Conservation (phyloP, 2,888 invertebrate genomes). For the Acrobasis repandana region DNA sequence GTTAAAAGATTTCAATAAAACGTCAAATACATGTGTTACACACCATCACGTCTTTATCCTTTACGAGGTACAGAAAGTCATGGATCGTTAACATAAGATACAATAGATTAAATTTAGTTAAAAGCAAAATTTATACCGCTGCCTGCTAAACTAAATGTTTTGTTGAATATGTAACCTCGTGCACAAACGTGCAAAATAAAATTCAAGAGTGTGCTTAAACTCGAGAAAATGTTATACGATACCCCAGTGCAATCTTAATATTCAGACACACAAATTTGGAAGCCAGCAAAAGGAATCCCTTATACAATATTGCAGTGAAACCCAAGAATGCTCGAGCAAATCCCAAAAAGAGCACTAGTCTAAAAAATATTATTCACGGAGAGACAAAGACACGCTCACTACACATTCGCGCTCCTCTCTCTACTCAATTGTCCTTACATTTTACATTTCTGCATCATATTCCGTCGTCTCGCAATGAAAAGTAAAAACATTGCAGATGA, state of each 20-base stretch:
- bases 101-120: too few species aligned
- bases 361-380: slow-evolving; percentile 51
- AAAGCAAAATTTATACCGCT: too few species aligned
- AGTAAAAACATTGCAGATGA: slow-evolving; percentile 73
- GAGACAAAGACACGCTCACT: slow-evolving; percentile 61
- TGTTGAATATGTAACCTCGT: too few species aligned
- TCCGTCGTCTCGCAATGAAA: slow-evolving; percentile 72
- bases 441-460: slow-evolving; percentile 81
- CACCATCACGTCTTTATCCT: too few species aligned
- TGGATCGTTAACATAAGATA: too few species aligned
- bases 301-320: slow-evolving; percentile 7
- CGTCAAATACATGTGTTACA: too few species aligned
- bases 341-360: slow-evolving; percentile 53
- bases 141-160: too few species aligned
- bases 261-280: not conserved
- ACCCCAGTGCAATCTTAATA: slow-evolving; percentile 6
- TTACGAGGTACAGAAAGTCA: too few species aligned
- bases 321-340: slow-evolving; percentile 30
- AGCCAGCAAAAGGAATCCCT: slow-evolving; percentile 11
- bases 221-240: not conserved
- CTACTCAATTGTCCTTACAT: slow-evolving; percentile 77
- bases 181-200: too few species aligned
- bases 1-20: too few species aligned
- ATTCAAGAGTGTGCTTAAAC: not conserved
- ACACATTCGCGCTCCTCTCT: slow-evolving; percentile 63